Evolutionary conservation across 2,888 invertebrate species (phyloP).

Genomic region (Clivina fossor): DNA sequence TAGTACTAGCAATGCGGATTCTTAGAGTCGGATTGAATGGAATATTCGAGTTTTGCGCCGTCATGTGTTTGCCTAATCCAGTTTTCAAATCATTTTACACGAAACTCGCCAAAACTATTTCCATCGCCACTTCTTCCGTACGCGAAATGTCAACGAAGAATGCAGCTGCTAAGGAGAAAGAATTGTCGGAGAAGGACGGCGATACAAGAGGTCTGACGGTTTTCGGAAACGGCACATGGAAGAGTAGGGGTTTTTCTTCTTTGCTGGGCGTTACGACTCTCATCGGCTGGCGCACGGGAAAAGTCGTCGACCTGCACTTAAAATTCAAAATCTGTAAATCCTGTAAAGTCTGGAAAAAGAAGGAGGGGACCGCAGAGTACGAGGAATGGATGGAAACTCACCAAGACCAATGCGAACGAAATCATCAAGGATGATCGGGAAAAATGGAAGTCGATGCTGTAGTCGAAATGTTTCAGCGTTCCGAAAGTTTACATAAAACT

Average conservation of each 20-base stretch:
- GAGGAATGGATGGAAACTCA: constrained; percentile 29
- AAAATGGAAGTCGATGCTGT: constrained; percentile 41
- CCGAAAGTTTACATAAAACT: constrained; percentile 30
- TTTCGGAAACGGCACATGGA: constrained; percentile 42
- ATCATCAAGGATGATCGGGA: constrained; percentile 39
- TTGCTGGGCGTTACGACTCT: constrained; percentile 35
- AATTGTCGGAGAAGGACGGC: constrained; percentile 5
- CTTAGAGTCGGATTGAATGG: constrained; percentile 35
- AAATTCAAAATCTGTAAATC: constrained; percentile 13
- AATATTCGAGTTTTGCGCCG: constrained; percentile 33
- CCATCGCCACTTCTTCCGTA: constrained; percentile 37
- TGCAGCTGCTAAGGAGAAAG: constrained; percentile 38
- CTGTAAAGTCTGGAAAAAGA: constrained; percentile 10
- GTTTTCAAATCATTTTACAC: constrained; percentile 24
- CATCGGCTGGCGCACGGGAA: constrained; percentile 34
- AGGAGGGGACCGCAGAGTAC: constrained; percentile 20
- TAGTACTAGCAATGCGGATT: too few species aligned
- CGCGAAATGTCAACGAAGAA: constrained; percentile 38
- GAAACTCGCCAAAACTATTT: constrained; percentile 15
- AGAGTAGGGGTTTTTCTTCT: constrained; percentile 38
- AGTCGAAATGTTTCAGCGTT: constrained; percentile 38
- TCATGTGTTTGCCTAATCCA: constrained; percentile 27
- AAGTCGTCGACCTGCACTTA: constrained; percentile 11
- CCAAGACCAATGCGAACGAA: constrained; percentile 32
- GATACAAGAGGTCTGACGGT: constrained; percentile 37